These are phyloP conservation scores for Orthosia cruda DNA, from an alignment of 2,888 invertebrate species.

Conservation along the genomic window DNA sequence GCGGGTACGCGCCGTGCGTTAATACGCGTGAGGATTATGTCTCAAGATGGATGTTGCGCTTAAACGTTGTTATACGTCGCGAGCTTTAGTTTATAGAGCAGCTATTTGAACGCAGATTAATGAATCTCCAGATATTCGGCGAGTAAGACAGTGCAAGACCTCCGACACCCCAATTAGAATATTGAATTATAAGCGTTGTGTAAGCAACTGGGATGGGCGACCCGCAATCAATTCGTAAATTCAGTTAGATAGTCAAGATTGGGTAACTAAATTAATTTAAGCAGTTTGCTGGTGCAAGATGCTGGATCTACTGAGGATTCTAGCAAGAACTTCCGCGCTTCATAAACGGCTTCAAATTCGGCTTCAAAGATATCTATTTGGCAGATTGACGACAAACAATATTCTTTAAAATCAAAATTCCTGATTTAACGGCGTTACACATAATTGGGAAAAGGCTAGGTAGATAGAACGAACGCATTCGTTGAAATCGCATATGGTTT, in stretches of 20 bases:
- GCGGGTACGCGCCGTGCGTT: constrained; percentile 10
- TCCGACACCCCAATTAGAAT: constrained; percentile 16
- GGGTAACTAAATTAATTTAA: neutral
- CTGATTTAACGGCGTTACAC: no score
- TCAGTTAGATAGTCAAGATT: neutral
- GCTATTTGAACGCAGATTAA: constrained; percentile 24
- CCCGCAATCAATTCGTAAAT: neutral
- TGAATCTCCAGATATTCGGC: constrained; percentile 2
- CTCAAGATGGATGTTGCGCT: constrained; percentile 37
- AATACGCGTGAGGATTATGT: constrained; percentile 23
- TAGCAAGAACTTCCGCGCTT: no score
- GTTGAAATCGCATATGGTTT: no score
- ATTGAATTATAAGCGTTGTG: constrained; percentile 18
- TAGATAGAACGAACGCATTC: no score
- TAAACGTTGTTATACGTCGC: constrained; percentile 31
- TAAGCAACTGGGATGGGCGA: neutral
- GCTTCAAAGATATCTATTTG: no score
- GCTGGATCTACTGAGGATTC: neutral
- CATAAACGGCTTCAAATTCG: no score
- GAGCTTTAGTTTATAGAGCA: constrained; percentile 43
- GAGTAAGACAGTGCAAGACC: constrained; percentile 19
- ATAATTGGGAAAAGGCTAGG: no score
- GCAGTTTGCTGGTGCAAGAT: neutral
- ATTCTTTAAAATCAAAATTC: no score
- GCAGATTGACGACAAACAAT: no score